A percentile compares a stretch with the other conserved stretches of the same genome.
phyloP scores from a whole-genome alignment of 2,888 invertebrate species.

The Halictus quadricinctus region DNA sequence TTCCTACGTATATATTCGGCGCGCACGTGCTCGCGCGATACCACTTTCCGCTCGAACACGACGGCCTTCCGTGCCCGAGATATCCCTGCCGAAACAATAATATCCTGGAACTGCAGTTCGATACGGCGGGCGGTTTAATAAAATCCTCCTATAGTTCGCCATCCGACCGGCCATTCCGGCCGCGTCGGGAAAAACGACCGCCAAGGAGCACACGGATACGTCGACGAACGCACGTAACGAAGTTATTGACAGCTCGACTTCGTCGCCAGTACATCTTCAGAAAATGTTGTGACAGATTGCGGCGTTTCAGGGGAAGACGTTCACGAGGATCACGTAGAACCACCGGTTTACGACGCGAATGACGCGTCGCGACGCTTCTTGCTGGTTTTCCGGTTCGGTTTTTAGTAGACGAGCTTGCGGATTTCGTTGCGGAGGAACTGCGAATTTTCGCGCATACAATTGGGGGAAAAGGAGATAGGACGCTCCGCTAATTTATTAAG shows the following conservation, averaged over 20 bases:
- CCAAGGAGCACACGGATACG: background rate
- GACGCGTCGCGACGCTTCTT: background rate
- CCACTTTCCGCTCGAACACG: constrained; percentile 11
- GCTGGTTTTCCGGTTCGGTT: background rate
- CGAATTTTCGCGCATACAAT: background rate
- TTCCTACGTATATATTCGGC: constrained; percentile 20
- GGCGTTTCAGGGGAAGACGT: background rate
- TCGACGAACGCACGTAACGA: background rate
- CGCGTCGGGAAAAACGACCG: background rate
- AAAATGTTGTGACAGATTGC: background rate
- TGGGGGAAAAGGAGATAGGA: background rate
- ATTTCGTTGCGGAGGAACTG: background rate
- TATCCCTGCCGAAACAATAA: constrained; percentile 27
- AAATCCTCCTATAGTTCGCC: constrained; percentile 21
- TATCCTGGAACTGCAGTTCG: constrained; percentile 21
- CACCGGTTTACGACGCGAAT: background rate
- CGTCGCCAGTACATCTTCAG: background rate
- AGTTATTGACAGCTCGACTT: background rate
- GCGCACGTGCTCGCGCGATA: constrained; percentile 38
- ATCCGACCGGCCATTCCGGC: background rate
- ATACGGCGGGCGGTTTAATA: constrained; percentile 27
- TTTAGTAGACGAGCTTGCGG: background rate
- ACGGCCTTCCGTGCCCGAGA: constrained; percentile 10
- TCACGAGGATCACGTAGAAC: background rate
- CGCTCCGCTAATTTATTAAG: background rate